Evolutionary conservation across 2,797 vertebrate species (phyloP).

Genomic region (Smutsia temminckii): DNA sequence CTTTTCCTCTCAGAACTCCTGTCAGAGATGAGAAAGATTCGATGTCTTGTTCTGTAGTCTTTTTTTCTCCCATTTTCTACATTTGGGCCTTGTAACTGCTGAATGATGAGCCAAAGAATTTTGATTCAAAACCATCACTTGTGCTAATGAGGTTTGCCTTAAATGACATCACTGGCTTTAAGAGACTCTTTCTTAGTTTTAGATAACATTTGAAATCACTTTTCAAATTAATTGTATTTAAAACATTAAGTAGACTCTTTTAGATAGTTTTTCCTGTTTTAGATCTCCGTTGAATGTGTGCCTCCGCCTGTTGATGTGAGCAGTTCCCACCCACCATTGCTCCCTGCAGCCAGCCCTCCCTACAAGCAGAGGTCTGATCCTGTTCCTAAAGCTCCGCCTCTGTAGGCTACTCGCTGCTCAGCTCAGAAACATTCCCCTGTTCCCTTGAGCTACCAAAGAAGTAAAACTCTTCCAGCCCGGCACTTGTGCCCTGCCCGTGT

Average conservation of each 20-base stretch:
- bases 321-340: not conserved
- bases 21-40: not conserved
- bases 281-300: not conserved
- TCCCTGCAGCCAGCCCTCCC: not conserved
- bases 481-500: accelerated
- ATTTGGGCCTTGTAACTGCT: not conserved
- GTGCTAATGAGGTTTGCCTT: not conserved
- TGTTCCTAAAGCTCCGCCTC: not conserved
- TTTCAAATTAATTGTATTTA: not conserved
- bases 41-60: not conserved
- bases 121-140: not conserved
- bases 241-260: not conserved
- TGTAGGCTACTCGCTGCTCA: too few species aligned
- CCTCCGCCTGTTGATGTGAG: accelerated
- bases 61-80: not conserved
- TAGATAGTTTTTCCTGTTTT: not conserved
- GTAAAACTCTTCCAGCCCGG: not conserved
- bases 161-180: not conserved
- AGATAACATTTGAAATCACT: not conserved
- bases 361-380: not conserved
- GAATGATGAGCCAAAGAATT: not conserved
- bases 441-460: not conserved
- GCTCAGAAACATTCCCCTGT: not conserved
- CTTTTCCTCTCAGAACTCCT: not conserved
- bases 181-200: not conserved